These are phyloP conservation scores for Platyura marginata DNA, from an alignment of 1,140 invertebrate genomes.

Conservation along the genomic window DNA sequence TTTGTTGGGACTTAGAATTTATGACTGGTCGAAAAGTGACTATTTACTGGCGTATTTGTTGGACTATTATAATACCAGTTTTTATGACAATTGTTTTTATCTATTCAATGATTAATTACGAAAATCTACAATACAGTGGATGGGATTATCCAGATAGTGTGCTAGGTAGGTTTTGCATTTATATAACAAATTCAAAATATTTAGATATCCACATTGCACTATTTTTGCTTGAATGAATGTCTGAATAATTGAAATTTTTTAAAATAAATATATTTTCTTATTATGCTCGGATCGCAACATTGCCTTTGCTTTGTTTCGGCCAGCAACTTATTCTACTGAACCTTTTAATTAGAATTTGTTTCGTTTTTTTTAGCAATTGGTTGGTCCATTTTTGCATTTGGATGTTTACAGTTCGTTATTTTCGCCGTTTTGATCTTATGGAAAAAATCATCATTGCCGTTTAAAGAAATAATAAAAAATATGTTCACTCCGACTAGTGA, in stretches of 20 bases:
- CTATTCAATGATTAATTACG: constrained; percentile 34
- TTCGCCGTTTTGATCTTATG: constrained; percentile 18
- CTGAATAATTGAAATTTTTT: too few species aligned
- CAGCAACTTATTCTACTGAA: too few species aligned
- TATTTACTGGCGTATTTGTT: constrained; percentile 61
- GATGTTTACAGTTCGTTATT: constrained; percentile 25
- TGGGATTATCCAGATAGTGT: constrained; percentile 11
- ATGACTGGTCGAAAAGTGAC: constrained; percentile 55
- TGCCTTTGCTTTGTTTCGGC: too few species aligned
- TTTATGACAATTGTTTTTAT: constrained; percentile 50
- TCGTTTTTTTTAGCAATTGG: constrained; percentile 24
- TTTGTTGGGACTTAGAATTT: constrained; percentile 55
- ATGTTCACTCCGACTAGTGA: constrained; percentile 29
- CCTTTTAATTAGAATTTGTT: too few species aligned
- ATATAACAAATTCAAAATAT: constrained; percentile 7
- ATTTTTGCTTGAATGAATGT: too few species aligned
- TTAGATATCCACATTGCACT: too few species aligned
- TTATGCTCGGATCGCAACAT: too few species aligned
- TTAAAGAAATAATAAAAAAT: constrained; percentile 27
- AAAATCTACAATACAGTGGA: constrained; percentile 31
- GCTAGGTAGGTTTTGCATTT: constrained; percentile 4
- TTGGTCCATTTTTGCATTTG: constrained; percentile 21
- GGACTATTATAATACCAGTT: constrained; percentile 53
- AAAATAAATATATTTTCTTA: too few species aligned
- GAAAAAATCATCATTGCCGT: constrained; percentile 8